Evolutionary conservation across 2,113 vertebrate genomes (phyloP).

Genomic region (Columba janthina): DNA sequence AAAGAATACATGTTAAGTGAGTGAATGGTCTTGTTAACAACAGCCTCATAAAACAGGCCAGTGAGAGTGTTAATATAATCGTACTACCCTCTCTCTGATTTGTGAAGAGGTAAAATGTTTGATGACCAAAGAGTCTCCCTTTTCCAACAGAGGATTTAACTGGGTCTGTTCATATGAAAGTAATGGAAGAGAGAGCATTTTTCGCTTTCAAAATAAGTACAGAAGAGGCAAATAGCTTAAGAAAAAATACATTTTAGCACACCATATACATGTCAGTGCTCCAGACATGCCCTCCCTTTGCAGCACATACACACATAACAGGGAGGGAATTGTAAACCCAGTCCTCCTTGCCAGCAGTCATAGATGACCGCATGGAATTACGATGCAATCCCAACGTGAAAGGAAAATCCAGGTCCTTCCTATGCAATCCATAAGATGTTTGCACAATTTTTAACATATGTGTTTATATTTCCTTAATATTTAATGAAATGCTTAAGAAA

Average conservation of each 20-base stretch:
- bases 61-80: neutral
- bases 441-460: neutral
- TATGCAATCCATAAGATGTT: neutral
- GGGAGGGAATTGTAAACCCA: neutral
- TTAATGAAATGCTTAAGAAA: constrained; percentile 48
- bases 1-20: neutral
- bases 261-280: neutral
- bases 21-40: neutral
- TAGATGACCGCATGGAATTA: constrained; percentile 5
- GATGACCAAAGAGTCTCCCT: neutral
- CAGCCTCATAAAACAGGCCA: neutral
- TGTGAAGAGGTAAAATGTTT: neutral
- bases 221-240: neutral
- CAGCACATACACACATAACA: neutral
- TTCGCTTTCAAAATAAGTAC: neutral
- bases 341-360: fast-evolving
- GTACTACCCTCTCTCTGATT: neutral
- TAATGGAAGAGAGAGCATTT: fast-evolving
- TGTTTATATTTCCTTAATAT: constrained; percentile 15
- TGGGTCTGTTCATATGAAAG: neutral
- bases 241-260: neutral
- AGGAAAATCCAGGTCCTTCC: constrained; percentile 24
- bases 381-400: neutral
- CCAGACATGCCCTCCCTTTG: neutral
- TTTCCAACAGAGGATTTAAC: neutral